phyloP scores from a whole-genome alignment of 2,113 vertebrate species.

The Paratilapia polleni region DNA sequence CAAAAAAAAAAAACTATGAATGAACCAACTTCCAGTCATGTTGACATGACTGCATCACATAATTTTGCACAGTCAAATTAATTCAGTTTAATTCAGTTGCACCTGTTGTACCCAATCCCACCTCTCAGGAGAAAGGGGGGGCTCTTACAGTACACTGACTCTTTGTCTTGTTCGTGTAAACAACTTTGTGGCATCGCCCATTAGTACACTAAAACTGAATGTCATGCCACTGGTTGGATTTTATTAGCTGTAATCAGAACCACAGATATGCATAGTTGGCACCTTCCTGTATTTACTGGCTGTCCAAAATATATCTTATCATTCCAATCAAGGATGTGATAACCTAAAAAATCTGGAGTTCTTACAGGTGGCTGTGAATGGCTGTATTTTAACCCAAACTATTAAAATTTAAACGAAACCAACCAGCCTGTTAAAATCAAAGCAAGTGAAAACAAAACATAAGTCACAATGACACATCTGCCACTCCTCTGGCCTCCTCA shows the following conservation, averaged over 20 bases:
- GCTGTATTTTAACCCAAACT: background rate
- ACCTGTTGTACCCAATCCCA: background rate
- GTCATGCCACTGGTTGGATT: background rate
- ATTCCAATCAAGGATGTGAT: background rate
- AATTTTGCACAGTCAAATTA: too few species aligned
- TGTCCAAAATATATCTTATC: too few species aligned
- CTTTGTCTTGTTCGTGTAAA: background rate
- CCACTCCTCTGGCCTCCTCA: background rate
- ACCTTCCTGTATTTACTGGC: too few species aligned
- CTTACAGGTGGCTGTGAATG: background rate
- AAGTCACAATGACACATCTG: too few species aligned
- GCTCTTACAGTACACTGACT: background rate
- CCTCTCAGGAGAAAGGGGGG: background rate
- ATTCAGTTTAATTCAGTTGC: too few species aligned
- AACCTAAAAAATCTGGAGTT: background rate
- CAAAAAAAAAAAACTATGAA: too few species aligned
- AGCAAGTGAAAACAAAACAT: background rate
- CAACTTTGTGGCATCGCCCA: too few species aligned
- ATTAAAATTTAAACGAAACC: accelerated
- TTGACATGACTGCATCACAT: too few species aligned
- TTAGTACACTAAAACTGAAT: background rate
- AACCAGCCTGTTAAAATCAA: background rate
- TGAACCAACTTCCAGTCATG: too few species aligned
- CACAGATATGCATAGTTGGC: too few species aligned
- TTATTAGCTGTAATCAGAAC: too few species aligned